Evolutionary conservation across 2,797 vertebrate species (phyloP).

Genomic region (Clarias laeviceps): DNA sequence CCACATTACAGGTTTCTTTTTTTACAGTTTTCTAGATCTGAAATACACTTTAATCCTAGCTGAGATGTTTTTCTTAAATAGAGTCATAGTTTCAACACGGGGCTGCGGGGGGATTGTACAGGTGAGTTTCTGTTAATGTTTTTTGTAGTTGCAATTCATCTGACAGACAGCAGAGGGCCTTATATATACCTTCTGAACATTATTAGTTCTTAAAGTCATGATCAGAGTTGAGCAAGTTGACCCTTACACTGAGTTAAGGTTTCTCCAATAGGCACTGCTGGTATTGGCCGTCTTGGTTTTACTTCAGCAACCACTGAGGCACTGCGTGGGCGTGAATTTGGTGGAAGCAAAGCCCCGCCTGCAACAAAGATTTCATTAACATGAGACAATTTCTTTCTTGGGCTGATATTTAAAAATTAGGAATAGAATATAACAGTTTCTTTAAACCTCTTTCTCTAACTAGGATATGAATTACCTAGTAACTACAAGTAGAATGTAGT

Average conservation of each 20-base stretch:
- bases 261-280: not conserved
- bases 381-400: not conserved
- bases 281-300: not conserved
- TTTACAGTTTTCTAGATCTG: too few relatives aligned
- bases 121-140: not conserved
- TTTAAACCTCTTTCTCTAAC: too few relatives aligned
- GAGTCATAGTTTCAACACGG: not conserved
- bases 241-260: not conserved
- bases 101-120: too few relatives aligned
- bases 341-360: conserved; percentile 53
- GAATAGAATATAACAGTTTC: not conserved
- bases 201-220: not conserved
- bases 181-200: not conserved
- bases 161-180: too few relatives aligned
- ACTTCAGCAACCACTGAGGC: not conserved
- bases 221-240: not conserved
- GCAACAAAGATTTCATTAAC: not conserved
- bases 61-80: too few relatives aligned
- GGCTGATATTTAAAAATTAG: not conserved
- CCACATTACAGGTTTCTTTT: too few relatives aligned
- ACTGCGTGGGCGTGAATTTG: conserved; percentile 1
- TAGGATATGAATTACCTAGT: not conserved
- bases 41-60: too few relatives aligned
- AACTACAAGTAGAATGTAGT: not conserved
- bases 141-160: not conserved